A percentile compares a stretch with the other conserved stretches of the same genome.
These are phyloP conservation scores for Reinhardtius hippoglossoides DNA, from an alignment of 2,113 vertebrate species.

Conservation along the genomic window DNA sequence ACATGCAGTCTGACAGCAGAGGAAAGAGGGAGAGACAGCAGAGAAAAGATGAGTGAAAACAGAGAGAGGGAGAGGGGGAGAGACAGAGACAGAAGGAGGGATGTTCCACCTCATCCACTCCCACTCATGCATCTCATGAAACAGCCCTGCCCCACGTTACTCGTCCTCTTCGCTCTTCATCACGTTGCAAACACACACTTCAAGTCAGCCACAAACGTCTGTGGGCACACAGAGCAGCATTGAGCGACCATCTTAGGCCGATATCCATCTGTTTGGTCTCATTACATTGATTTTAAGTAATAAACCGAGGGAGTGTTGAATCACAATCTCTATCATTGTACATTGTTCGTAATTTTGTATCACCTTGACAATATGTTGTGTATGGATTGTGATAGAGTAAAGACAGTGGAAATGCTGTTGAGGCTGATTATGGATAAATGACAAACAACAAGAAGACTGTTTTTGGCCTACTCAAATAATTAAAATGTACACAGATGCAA, in stretches of 20 bases:
- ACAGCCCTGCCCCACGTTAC: conserved; percentile 8
- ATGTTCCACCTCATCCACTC: conserved; percentile 67
- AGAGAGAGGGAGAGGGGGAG: conserved; percentile 18
- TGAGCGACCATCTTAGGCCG: conserved; percentile 6
- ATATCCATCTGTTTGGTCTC: background rate
- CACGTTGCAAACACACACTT: conserved; percentile 29
- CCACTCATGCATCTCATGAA: conserved; percentile 56
- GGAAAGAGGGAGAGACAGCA: background rate
- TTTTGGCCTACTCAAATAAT: background rate
- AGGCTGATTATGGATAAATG: background rate
- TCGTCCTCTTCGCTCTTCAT: conserved; percentile 28
- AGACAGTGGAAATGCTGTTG: background rate
- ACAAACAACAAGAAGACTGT: too few species aligned
- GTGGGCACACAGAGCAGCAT: background rate
- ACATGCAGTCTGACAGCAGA: conserved; percentile 27
- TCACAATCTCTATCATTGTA: background rate
- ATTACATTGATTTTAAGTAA: background rate
- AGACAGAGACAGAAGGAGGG: conserved; percentile 4
- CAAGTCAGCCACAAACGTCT: background rate
- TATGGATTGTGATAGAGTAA: too few species aligned
- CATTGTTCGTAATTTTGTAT: background rate
- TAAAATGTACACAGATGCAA: background rate
- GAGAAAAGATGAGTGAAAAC: conserved; percentile 10
- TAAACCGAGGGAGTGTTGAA: background rate
- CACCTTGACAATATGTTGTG: background rate